These are phyloP conservation scores for Psephotus haematonotus DNA, from an alignment of 2,113 vertebrate genomes.

Conservation along the genomic window DNA sequence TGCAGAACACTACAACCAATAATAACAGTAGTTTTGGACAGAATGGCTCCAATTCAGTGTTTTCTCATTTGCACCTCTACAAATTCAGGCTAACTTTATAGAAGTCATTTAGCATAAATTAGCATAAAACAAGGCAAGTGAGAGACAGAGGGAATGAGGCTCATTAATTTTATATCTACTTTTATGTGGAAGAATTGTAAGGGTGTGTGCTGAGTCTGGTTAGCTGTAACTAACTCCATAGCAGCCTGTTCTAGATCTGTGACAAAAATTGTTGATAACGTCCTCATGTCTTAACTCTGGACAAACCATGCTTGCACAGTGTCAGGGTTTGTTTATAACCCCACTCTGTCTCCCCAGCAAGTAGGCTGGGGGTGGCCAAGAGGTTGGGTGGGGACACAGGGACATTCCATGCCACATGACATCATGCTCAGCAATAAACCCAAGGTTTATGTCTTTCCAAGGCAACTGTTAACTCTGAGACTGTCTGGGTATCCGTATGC, in stretches of 20 bases:
- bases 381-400: background rate
- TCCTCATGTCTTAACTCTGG: background rate
- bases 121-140: background rate
- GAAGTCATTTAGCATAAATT: background rate
- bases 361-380: background rate
- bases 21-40: background rate
- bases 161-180: background rate
- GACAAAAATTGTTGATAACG: background rate
- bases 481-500: background rate
- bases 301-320: background rate
- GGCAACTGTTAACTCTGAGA: background rate
- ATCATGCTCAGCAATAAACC: rapidly evolving
- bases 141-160: background rate
- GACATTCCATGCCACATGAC: background rate
- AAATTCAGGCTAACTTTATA: background rate
- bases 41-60: background rate
- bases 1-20: background rate
- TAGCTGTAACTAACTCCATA: background rate
- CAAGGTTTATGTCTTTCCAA: background rate
- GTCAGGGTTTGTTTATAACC: background rate
- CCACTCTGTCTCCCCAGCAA: background rate
- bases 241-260: background rate
- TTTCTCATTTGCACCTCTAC: background rate
- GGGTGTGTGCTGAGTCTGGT: background rate
- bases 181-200: background rate